phyloP scores from a whole-genome alignment of 2,888 invertebrate species.

The Lithodes maja region DNA sequence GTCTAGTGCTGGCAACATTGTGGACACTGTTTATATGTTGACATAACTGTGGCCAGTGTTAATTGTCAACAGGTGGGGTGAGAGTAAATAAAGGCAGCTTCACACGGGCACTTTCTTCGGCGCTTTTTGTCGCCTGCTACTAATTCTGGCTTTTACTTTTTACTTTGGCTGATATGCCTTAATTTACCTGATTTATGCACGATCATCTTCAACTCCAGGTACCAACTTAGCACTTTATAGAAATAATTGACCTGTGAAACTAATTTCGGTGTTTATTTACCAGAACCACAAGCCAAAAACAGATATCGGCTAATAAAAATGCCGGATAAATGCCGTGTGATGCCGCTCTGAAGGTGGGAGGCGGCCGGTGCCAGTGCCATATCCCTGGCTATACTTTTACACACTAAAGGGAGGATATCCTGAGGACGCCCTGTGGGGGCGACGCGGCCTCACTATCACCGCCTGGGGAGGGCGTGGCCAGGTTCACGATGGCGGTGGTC shows the following conservation, averaged over 20 bases:
- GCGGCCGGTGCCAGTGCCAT: not conserved
- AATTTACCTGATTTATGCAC: no score
- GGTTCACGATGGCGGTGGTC: constrained; percentile 64
- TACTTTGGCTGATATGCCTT: no score
- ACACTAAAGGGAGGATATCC: constrained; percentile 67
- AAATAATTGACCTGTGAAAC: no score
- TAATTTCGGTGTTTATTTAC: no score
- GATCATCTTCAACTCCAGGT: no score
- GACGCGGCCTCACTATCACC: constrained; percentile 54
- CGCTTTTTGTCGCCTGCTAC: not conserved
- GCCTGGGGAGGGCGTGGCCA: constrained; percentile 61
- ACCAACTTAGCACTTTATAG: no score
- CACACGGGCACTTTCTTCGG: not conserved
- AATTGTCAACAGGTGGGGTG: not conserved
- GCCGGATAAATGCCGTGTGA: no score
- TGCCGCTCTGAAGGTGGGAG: not conserved
- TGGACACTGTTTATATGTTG: not conserved
- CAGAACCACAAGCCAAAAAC: no score
- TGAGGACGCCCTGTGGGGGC: constrained; percentile 58
- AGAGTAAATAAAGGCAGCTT: not conserved
- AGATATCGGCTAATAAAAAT: no score
- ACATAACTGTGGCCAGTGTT: not conserved
- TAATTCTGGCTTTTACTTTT: no score
- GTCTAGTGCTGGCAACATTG: not conserved
- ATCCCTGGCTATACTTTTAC: not conserved